phyloP scores from a whole-genome alignment of 2,888 invertebrate genomes.

The Eupithecia abbreviata region DNA sequence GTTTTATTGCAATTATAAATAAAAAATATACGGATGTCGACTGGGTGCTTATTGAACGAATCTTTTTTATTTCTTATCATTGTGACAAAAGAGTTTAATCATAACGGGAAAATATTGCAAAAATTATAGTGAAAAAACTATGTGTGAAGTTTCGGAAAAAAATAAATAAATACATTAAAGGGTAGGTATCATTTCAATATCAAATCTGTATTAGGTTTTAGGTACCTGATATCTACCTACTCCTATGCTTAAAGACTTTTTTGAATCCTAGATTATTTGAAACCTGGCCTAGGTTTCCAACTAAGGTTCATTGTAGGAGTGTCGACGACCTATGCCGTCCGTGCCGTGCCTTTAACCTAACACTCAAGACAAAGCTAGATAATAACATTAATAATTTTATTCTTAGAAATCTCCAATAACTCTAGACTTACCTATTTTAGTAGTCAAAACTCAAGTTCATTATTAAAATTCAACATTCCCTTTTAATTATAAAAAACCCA shows the following conservation, averaged over 20 bases:
- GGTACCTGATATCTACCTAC: too few species aligned
- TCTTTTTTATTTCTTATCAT: neutral
- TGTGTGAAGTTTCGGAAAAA: neutral
- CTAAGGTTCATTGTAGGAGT: neutral
- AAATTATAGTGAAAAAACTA: too few species aligned
- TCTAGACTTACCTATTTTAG: neutral
- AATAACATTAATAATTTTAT: neutral
- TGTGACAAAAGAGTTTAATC: too few species aligned
- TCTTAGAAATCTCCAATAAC: neutral
- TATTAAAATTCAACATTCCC: neutral
- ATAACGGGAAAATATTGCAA: too few species aligned
- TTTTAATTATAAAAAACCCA: neutral
- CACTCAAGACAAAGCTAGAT: too few species aligned
- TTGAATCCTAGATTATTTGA: neutral
- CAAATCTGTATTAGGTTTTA: too few species aligned
- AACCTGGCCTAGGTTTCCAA: neutral
- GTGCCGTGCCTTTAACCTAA: too few species aligned
- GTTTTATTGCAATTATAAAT: slow-evolving; percentile 43
- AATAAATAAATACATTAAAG: neutral
- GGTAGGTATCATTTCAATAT: too few species aligned
- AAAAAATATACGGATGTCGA: neutral
- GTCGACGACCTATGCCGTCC: neutral
- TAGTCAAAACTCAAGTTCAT: neutral
- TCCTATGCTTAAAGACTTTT: neutral
- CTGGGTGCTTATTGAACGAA: neutral